These are phyloP conservation scores for Drosophila teissieri DNA, from an alignment of 1,140 invertebrate species.

Conservation along the genomic window DNA sequence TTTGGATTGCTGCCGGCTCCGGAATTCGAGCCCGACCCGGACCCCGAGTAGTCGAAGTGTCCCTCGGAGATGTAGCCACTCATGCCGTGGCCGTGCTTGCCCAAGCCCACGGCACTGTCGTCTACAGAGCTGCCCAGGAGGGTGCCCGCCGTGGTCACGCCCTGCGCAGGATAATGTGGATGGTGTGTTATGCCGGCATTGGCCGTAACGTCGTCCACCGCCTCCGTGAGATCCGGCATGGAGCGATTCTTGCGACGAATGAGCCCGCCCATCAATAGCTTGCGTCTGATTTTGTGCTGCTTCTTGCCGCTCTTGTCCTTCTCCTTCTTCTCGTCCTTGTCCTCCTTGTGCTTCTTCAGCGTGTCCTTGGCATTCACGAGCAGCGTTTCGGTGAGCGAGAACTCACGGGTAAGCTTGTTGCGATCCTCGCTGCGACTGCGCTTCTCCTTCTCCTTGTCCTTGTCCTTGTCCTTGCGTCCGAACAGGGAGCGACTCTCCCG, in stretches of 20 bases:
- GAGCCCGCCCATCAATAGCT: slow-evolving; percentile 94
- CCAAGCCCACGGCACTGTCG: slow-evolving; percentile 88
- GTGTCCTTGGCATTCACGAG: slow-evolving; percentile 86
- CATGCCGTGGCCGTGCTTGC: slow-evolving; percentile 85
- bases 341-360: slow-evolving; percentile 87
- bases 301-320: slow-evolving; percentile 93
- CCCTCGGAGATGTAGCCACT: slow-evolving; percentile 95
- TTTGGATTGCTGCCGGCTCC: slow-evolving; percentile 85
- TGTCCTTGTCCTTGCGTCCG: slow-evolving; percentile 87
- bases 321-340: slow-evolving; percentile 88
- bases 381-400: slow-evolving; percentile 87
- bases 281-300: slow-evolving; percentile 95
- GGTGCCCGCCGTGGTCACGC: slow-evolving; percentile 67
- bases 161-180: slow-evolving; percentile 83
- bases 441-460: slow-evolving; percentile 90
- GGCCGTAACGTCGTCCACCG: slow-evolving; percentile 85
- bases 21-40: slow-evolving; percentile 8
- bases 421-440: slow-evolving; percentile 92
- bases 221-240: slow-evolving; percentile 95
- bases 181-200: slow-evolving; percentile 80
- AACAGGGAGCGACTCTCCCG: slow-evolving; percentile 88
- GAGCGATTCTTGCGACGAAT: slow-evolving; percentile 95
- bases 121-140: slow-evolving; percentile 88
- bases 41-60: slow-evolving; percentile 90
- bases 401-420: slow-evolving; percentile 89